Evolutionary conservation across 2,888 invertebrate genomes (phyloP), one percentile per base, ranked within the genome.

Genomic region (Portevinia maculata): DNA sequence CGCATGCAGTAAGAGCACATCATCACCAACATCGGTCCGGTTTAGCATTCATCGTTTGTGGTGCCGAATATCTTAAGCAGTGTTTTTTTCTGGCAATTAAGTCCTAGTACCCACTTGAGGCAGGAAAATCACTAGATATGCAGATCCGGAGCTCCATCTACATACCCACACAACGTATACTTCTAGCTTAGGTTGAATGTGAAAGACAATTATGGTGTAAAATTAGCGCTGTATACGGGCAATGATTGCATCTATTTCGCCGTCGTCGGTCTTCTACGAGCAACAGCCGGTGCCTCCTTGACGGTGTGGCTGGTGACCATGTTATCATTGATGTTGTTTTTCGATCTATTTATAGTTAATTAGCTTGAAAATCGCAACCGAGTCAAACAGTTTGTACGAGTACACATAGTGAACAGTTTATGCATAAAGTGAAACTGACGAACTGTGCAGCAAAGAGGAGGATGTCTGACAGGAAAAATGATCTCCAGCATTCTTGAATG

Each of bases 341-440:
- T 71, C 52, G 81, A 70, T 71, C 76, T 83, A 83, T 83, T 83
- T 71, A 83, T 83, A 83, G 81, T 65, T 83, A 83, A 83, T 83
- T 83, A 83, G 81, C 81, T 70, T 71, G 71, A 71, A 83, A 83
- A 83, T 71, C 59, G 76, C 50, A 83, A 69, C 64, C 57, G 52
- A 52, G 65, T 48, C 46, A 13, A 30, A 70, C 52, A 34, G 50
- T 60, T 55, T 69, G 67, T 73, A 50, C 8, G 24, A 32, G 1
- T 41, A 28, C 57, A 17, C 11, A 32, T 28, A 73, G 21, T 21
- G 73, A 79, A 73, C 60, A 60, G 67, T 79, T 73, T 73, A 67
- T 69, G 67, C 73, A 69, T 73, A 46, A 34, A 30, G 8, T 9
- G 17, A 9, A n/a, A 37, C 30, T 41, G 55, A 28, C 50, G 50